Percentiles rank a stretch among this genome's conserved stretches.
Evolutionary conservation across 53 echinoderm and acorn worm genomes (phyloP).

Genomic region (Echinometra lucunter): DNA sequence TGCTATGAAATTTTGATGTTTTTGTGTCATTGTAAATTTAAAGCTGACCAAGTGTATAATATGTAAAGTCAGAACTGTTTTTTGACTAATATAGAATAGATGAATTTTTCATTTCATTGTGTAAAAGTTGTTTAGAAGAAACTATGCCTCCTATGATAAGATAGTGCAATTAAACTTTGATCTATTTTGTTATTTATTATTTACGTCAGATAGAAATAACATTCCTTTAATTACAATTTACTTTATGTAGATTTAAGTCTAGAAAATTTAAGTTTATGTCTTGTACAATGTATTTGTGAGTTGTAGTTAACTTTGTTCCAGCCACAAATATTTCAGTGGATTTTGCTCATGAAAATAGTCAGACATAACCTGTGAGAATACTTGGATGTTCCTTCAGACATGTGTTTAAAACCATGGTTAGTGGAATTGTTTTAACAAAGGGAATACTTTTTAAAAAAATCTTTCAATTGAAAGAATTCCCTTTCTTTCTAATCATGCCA

Average conservation of each 20-base stretch:
- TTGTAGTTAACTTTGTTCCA: neutral
- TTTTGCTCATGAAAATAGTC: neutral
- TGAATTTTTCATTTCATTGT: neutral
- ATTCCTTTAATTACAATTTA: constrained; percentile 1
- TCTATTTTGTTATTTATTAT: neutral
- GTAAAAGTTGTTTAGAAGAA: neutral
- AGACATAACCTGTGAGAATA: neutral
- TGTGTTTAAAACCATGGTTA: neutral
- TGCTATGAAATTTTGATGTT: neutral
- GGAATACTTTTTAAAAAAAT: no score
- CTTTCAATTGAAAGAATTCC: no score
- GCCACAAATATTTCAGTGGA: neutral
- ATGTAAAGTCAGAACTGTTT: neutral
- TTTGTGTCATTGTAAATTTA: neutral
- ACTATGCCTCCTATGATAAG: neutral
- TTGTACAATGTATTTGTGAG: neutral
- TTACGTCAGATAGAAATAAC: neutral
- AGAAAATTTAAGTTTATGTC: neutral
- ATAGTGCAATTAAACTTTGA: neutral
- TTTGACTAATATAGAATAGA: neutral
- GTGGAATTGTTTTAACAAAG: neutral
- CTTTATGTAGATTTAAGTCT: neutral
- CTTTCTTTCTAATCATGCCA: no score
- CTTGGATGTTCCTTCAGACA: neutral
- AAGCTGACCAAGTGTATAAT: neutral